phyloP scores from a whole-genome alignment of 30 jellyfish, hydroid and myxozoan species.

The Pelagia noctiluca region DNA sequence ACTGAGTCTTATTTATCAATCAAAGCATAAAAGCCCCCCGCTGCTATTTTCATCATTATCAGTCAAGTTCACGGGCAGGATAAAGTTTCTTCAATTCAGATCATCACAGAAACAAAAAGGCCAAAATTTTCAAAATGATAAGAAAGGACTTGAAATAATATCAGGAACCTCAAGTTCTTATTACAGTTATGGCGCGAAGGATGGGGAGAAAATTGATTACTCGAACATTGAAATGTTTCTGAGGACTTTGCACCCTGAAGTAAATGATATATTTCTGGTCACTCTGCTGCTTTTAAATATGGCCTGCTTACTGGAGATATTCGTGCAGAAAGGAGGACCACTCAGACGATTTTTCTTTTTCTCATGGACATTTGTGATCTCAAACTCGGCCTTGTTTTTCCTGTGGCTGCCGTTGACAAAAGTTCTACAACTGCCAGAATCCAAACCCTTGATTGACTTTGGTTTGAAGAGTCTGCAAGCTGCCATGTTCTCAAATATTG shows the following conservation, averaged over 20 bases:
- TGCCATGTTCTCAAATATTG: constrained; percentile 90
- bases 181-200: constrained; percentile 80
- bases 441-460: constrained; percentile 78
- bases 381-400: constrained; percentile 73
- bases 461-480: constrained; percentile 71
- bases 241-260: constrained; percentile 92
- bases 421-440: constrained; percentile 80
- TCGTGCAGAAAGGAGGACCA: constrained; percentile 97
- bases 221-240: constrained; percentile 81
- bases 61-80: constrained; percentile 91
- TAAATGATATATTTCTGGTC: constrained; percentile 83
- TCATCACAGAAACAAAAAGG: constrained; percentile 10
- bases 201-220: constrained; percentile 75
- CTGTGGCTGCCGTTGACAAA: constrained; percentile 86
- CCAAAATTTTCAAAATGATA: neutral
- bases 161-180: constrained; percentile 50
- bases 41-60: constrained; percentile 83
- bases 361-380: constrained; percentile 74
- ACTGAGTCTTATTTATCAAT: constrained; percentile 44
- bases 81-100: constrained; percentile 77
- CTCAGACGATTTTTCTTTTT: constrained; percentile 74
- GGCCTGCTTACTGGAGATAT: constrained; percentile 88
- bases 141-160: constrained; percentile 2
- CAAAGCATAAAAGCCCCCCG: constrained; percentile 71
- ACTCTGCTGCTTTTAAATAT: constrained; percentile 70